Evolutionary conservation across 2,797 vertebrate species (phyloP).

Genomic region (Gorsachius magnificus): DNA sequence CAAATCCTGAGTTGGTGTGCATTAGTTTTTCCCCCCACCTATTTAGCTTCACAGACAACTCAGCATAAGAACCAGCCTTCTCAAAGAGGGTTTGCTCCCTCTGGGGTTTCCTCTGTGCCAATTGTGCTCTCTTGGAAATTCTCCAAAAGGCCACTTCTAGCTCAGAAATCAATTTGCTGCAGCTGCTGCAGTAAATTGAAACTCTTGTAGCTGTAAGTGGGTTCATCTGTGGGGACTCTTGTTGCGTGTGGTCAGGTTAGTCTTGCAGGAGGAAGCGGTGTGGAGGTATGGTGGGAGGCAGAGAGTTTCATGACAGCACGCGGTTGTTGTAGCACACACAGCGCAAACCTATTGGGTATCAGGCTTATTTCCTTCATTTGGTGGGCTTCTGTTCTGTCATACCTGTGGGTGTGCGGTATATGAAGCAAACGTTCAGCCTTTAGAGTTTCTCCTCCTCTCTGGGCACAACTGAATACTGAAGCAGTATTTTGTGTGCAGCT

Average conservation of each 20-base stretch:
- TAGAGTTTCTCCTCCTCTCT: background rate
- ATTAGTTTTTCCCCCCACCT: background rate
- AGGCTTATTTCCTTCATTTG: background rate
- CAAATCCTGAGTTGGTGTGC: background rate
- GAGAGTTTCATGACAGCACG: background rate
- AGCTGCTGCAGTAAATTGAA: slow-evolving; percentile 1
- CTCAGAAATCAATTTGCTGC: slow-evolving; percentile 14
- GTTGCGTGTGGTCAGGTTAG: background rate
- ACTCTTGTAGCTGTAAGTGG: background rate
- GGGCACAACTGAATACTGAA: background rate
- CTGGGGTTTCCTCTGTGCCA: background rate
- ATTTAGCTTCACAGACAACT: background rate
- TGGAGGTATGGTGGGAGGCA: background rate
- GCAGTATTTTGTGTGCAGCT: background rate
- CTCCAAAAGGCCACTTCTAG: slow-evolving; percentile 8
- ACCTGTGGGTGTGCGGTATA: background rate
- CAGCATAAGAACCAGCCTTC: background rate
- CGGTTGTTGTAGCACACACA: background rate
- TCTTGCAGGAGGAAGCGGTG: background rate
- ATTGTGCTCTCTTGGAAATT: background rate
- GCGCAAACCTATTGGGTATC: background rate
- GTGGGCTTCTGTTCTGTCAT: background rate
- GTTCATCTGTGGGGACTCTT: background rate
- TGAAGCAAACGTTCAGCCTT: background rate
- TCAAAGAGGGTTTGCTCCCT: background rate